Evolutionary conservation across 2,797 vertebrate genomes (phyloP).

Genomic region (Trematomus bernacchii): DNA sequence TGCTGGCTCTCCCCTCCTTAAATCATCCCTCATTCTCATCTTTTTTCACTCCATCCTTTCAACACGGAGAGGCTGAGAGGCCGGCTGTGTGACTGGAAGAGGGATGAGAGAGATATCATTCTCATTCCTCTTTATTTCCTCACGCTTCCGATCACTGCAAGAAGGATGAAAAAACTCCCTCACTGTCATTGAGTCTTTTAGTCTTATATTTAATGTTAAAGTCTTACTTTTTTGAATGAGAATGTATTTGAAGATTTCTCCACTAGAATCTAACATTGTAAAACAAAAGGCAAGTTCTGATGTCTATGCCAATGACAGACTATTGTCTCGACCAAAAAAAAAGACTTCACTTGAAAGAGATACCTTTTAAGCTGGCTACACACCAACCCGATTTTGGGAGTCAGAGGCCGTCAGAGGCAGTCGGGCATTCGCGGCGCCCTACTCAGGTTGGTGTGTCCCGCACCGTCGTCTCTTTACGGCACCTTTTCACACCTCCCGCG

Average conservation of each 20-base stretch:
- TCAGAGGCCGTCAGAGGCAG: too few species aligned
- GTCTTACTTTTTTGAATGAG: conserved; percentile 47
- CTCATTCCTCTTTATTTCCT: conserved; percentile 75
- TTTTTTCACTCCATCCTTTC: conserved; percentile 76
- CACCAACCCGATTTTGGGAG: too few species aligned
- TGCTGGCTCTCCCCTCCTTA: conserved; percentile 67
- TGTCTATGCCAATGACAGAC: conserved; percentile 46
- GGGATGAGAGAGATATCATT: conserved; percentile 71
- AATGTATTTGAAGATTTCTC: conserved; percentile 48
- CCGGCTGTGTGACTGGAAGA: conserved; percentile 67
- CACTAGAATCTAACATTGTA: conserved; percentile 8
- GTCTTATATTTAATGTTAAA: conserved; percentile 58
- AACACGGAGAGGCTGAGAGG: conserved; percentile 67
- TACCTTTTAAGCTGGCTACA: too few species aligned
- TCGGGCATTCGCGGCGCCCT: too few species aligned
- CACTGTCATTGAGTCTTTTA: conserved; percentile 50
- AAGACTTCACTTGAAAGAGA: conserved; percentile 49
- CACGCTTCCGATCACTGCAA: conserved; percentile 33
- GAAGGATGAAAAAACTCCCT: conserved; percentile 9
- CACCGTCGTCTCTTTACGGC: too few species aligned
- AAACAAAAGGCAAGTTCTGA: conserved; percentile 21
- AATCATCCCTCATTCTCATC: conserved; percentile 83
- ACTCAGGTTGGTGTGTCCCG: too few species aligned
- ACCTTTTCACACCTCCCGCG: too few species aligned
- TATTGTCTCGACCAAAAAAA: conserved; percentile 36